phyloP scores from a whole-genome alignment of 2,888 invertebrate genomes.

The Philhelius pedissequus region DNA sequence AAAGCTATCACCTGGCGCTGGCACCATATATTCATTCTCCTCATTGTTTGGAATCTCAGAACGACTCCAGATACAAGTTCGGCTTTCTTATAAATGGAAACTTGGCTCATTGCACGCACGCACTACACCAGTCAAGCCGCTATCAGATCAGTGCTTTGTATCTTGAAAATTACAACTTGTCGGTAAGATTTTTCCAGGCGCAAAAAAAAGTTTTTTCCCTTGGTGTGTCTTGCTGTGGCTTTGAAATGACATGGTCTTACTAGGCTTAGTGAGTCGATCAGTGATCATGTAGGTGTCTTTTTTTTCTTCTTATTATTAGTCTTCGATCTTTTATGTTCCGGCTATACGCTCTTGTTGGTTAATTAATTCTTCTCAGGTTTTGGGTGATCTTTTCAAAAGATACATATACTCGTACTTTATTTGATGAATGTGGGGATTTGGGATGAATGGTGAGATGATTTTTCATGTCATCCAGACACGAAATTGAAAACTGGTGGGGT shows the following conservation, averaged over 20 bases:
- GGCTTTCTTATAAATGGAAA: constrained; percentile 16
- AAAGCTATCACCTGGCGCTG: background rate
- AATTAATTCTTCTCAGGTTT: constrained; percentile 59
- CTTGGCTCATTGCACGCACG: background rate
- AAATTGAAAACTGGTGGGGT: background rate
- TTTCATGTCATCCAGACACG: constrained; percentile 47
- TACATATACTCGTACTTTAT: background rate
- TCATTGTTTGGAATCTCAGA: background rate
- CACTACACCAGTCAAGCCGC: background rate
- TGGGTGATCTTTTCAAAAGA: constrained; percentile 30
- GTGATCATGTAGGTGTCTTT: constrained; percentile 20
- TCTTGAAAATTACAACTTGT: background rate
- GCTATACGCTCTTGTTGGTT: constrained; percentile 30
- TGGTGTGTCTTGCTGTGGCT: background rate
- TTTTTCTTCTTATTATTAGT: background rate
- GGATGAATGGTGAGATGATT: constrained; percentile 54
- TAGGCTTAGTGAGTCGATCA: constrained; percentile 2
- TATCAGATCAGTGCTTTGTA: background rate
- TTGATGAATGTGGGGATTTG: constrained; percentile 43
- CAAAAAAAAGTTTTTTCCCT: background rate
- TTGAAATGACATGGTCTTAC: background rate
- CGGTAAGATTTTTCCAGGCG: background rate
- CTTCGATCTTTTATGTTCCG: background rate
- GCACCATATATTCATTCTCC: background rate
- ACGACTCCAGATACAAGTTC: background rate